Conservation (phyloP, 92 coral and sea anemone genomes). For the Heteractis magnifica region DNA sequence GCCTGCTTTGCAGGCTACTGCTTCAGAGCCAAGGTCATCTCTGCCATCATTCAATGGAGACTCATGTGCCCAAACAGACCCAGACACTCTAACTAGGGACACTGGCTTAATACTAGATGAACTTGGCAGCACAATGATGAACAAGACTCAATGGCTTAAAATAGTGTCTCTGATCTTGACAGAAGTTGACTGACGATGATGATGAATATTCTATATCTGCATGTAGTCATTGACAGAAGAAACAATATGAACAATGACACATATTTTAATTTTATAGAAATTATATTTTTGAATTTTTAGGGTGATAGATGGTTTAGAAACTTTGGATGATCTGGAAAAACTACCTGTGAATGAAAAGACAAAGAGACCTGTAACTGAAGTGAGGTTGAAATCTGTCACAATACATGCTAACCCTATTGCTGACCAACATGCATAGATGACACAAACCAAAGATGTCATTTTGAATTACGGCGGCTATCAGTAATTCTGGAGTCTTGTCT, state of each 20-base stretch:
- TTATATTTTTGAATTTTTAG: slow-evolving; percentile 32
- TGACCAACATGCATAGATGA: slow-evolving; percentile 51
- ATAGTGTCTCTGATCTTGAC: no score
- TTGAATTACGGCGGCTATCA: no score
- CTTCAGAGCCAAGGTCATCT: no score
- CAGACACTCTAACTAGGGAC: no score
- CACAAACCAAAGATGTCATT: not conserved
- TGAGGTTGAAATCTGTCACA: slow-evolving; percentile 68
- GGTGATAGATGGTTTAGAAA: slow-evolving; percentile 93
- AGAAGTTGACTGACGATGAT: not conserved
- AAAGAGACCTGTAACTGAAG: slow-evolving; percentile 78
- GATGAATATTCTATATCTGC: no score
- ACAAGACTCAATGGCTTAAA: not conserved
- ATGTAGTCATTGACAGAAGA: no score
- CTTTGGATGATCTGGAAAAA: slow-evolving; percentile 89
- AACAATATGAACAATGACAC: no score
- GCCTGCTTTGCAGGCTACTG: no score
- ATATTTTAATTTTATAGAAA: not conserved
- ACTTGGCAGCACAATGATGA: not conserved
- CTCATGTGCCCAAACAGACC: no score
- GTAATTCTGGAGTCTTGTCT: no score
- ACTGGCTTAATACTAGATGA: no score
- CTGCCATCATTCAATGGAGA: no score
- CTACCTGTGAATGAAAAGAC: slow-evolving; percentile 92
- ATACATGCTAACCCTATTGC: slow-evolving; percentile 98